Evolutionary conservation across 2,797 vertebrate genomes (phyloP).

Genomic region (Cheracebus regulus): DNA sequence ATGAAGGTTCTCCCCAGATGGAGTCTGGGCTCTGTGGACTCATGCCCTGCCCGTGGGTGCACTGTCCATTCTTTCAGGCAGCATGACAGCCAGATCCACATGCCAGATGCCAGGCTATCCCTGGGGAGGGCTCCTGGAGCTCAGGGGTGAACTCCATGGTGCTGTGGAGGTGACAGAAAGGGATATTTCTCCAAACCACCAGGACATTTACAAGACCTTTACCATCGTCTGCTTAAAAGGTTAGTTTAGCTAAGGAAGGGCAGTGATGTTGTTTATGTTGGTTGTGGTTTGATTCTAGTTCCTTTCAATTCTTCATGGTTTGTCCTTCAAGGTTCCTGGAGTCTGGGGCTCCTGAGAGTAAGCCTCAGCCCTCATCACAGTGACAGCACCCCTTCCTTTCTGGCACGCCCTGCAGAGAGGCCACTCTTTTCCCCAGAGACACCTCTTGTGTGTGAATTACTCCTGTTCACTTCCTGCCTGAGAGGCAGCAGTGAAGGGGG

Average conservation of each 20-base stretch:
- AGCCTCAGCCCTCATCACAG: background rate
- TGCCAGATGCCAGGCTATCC: background rate
- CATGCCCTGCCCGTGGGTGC: accelerated
- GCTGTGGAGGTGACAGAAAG: background rate
- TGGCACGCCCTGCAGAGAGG: background rate
- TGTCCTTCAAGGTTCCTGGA: background rate
- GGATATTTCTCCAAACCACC: background rate
- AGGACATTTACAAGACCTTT: background rate
- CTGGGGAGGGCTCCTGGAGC: accelerated
- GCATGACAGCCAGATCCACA: background rate
- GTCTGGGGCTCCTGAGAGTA: background rate
- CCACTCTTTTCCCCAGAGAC: background rate
- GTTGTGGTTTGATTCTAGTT: background rate
- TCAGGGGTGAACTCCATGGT: accelerated
- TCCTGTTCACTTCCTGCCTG: background rate
- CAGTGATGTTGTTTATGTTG: background rate
- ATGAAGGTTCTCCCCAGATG: background rate
- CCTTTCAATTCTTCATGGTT: background rate
- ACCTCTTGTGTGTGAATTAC: background rate
- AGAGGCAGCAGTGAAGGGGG: background rate
- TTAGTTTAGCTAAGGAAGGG: background rate
- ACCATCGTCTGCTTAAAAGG: background rate
- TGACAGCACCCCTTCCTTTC: background rate
- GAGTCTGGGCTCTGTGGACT: background rate
- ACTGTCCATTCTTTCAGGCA: background rate